Conservation (phyloP, 1,140 invertebrate genomes). For the Anadara kagoshimensis region DNA sequence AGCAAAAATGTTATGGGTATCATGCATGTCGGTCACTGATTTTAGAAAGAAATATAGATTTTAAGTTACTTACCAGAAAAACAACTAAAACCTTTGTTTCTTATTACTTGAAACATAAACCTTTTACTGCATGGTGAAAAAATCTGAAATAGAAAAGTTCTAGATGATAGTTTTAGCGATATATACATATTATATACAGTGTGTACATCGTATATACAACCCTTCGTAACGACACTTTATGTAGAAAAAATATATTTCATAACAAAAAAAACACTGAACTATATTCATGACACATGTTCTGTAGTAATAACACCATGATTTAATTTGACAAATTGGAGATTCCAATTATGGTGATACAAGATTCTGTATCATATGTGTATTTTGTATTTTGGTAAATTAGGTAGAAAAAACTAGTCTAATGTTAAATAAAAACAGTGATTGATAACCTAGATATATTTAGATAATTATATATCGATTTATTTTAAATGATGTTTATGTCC, state of each 20-base stretch:
- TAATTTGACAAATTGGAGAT: neutral
- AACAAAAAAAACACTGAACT: neutral
- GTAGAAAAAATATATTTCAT: neutral
- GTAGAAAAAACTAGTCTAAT: too few species aligned
- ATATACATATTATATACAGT: too few species aligned
- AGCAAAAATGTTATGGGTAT: too few species aligned
- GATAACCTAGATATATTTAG: too few species aligned
- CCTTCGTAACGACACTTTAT: neutral
- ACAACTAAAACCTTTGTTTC: slow-evolving; percentile 92
- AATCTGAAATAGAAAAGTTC: slow-evolving; percentile 77
- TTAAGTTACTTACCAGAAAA: slow-evolving; percentile 78
- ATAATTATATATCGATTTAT: too few species aligned
- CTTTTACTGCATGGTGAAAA: slow-evolving; percentile 95
- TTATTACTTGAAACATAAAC: slow-evolving; percentile 94
- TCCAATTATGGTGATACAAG: too few species aligned
- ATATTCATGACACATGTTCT: neutral
- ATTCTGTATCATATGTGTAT: too few species aligned
- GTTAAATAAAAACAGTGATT: too few species aligned
- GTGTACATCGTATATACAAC: neutral
- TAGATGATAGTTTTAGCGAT: neutral
- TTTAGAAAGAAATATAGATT: too few species aligned
- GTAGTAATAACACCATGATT: neutral
- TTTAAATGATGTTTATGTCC: too few species aligned
- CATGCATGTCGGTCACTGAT: too few species aligned
- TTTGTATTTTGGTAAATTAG: too few species aligned